These are phyloP conservation scores for Psephotus haematonotus DNA, from an alignment of 2,113 vertebrate species.

Conservation along the genomic window DNA sequence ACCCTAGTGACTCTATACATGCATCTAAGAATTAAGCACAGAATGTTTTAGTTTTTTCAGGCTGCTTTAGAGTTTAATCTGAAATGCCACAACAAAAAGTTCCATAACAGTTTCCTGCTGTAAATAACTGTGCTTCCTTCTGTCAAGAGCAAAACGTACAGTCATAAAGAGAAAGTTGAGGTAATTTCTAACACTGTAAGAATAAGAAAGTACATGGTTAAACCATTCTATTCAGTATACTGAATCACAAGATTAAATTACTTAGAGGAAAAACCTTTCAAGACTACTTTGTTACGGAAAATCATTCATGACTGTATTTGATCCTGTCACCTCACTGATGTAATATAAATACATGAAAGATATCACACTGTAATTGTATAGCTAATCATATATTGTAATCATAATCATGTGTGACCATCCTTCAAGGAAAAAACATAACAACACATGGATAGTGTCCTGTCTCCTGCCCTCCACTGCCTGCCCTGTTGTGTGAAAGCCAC, in stretches of 20 bases:
- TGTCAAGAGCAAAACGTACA: background rate
- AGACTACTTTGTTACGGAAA: background rate
- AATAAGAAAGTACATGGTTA: background rate
- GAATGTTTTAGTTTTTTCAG: background rate
- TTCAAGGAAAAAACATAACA: background rate
- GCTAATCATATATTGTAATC: background rate
- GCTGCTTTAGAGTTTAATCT: background rate
- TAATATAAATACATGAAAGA: background rate
- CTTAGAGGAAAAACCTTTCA: background rate
- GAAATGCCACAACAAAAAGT: background rate
- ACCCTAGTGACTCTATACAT: background rate
- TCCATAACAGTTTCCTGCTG: background rate
- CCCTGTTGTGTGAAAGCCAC: no score
- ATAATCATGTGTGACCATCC: fast-evolving
- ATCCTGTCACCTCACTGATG: background rate
- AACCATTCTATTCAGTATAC: background rate
- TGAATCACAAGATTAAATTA: background rate
- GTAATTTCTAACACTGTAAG: background rate
- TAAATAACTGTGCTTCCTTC: background rate
- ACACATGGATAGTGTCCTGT: fast-evolving
- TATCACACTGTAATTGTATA: no score
- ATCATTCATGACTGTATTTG: background rate
- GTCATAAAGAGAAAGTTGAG: background rate
- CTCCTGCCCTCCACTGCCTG: fast-evolving
- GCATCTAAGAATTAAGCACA: background rate